Conservation (phyloP, 1,140 invertebrate genomes). For the Paralvinella palmiformis region DNA sequence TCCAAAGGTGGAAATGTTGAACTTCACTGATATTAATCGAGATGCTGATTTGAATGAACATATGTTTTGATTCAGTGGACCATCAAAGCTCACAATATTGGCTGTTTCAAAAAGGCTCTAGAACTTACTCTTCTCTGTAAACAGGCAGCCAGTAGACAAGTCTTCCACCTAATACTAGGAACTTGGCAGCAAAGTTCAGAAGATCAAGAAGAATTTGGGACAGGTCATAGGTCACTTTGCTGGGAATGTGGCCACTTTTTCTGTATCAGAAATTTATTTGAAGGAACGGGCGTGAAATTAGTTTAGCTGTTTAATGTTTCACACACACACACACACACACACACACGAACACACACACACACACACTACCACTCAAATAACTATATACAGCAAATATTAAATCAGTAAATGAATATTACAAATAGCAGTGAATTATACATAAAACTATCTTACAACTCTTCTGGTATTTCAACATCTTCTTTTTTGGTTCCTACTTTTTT, state of each 20-base stretch:
- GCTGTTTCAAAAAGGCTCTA: not conserved
- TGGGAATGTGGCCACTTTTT: constrained; percentile 70
- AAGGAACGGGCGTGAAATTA: no score
- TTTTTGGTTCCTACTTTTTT: constrained; percentile 66
- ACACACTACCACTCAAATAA: no score
- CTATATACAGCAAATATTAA: no score
- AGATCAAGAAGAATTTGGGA: constrained; percentile 76
- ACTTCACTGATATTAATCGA: not conserved
- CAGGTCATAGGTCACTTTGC: constrained; percentile 79
- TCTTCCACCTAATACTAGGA: constrained; percentile 68
- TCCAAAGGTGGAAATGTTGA: not conserved
- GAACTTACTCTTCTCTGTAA: constrained; percentile 41
- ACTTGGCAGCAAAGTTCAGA: constrained; percentile 70
- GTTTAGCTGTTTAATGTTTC: no score
- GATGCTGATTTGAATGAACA: not conserved
- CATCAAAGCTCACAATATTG: no score
- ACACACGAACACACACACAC: no score
- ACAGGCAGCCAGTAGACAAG: constrained; percentile 90
- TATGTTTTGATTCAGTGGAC: no score
- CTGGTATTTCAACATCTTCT: constrained; percentile 27
- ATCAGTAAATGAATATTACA: no score
- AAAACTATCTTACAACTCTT: constrained; percentile 53
- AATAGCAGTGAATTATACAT: no score
- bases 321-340: no score
- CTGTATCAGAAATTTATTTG: constrained; percentile 43